phyloP scores from a whole-genome alignment of 2,888 invertebrate species.

The Carcina quercana region DNA sequence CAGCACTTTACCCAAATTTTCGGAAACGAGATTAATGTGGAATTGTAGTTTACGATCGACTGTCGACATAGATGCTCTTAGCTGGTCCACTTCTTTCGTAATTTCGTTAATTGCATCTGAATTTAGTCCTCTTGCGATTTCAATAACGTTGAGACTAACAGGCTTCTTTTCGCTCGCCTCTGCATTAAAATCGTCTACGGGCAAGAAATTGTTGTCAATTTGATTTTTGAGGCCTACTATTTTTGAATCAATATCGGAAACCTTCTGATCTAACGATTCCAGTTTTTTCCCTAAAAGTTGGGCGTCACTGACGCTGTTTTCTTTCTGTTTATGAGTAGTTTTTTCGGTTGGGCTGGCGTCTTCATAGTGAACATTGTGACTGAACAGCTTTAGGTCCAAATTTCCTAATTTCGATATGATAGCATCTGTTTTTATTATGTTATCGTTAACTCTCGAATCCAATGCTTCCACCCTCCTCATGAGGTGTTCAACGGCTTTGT shows the following conservation, averaged over 20 bases:
- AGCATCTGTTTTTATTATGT: conserved; percentile 88
- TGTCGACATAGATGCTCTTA: conserved; percentile 84
- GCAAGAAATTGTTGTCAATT: conserved; percentile 86
- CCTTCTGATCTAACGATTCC: conserved; percentile 86
- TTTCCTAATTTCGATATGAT: conserved; percentile 85
- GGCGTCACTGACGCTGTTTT: conserved; percentile 41
- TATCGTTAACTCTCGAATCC: conserved; percentile 87
- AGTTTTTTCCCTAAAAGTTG: conserved; percentile 78
- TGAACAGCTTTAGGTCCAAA: conserved; percentile 84
- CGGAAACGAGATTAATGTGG: conserved; percentile 88
- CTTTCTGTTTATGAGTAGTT: conserved; percentile 25
- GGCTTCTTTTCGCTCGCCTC: conserved; percentile 92
- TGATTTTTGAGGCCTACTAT: conserved; percentile 86
- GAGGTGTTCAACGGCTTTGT: conserved; percentile 90
- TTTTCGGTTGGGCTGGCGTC: conserved; percentile 49
- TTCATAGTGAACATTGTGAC: conserved; percentile 57
- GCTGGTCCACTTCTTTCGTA: conserved; percentile 85
- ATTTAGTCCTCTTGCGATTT: conserved; percentile 89
- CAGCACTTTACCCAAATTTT: conserved; percentile 85
- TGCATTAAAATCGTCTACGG: conserved; percentile 88
- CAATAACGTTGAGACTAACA: conserved; percentile 86
- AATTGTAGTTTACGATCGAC: conserved; percentile 89
- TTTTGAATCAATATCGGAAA: conserved; percentile 87
- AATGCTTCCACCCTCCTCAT: conserved; percentile 89
- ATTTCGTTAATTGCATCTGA: conserved; percentile 87